Conservation (phyloP, 35 echinoderm and acorn worm genomes). For the Heliocidaris tuberculata region DNA sequence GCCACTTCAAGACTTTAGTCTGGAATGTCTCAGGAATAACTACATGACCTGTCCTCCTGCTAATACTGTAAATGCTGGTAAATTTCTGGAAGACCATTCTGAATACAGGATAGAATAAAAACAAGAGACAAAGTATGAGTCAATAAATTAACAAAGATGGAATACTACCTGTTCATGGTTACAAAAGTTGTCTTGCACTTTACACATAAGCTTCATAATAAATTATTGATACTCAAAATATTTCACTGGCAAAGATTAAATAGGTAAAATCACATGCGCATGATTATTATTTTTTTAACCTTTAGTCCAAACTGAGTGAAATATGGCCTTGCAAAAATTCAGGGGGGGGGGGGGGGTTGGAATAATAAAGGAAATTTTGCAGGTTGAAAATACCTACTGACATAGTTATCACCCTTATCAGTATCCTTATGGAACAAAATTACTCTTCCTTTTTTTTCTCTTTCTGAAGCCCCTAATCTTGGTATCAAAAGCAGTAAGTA, state of each 20-base stretch:
- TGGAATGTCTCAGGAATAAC: slow-evolving; percentile 86
- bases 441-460: too few species aligned
- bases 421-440: too few species aligned
- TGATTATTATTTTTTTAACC: too few species aligned
- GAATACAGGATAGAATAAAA: not conserved
- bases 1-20: slow-evolving; percentile 77
- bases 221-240: not conserved
- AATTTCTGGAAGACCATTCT: slow-evolving; percentile 64
- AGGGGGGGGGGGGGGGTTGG: too few species aligned
- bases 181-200: not conserved
- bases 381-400: too few species aligned
- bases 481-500: too few species aligned
- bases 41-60: slow-evolving; percentile 59
- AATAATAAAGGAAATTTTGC: too few species aligned
- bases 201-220: not conserved
- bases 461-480: too few species aligned
- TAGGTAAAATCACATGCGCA: too few species aligned
- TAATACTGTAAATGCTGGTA: slow-evolving; percentile 62
- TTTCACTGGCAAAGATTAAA: not conserved
- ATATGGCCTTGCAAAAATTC: too few species aligned
- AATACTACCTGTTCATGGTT: not conserved
- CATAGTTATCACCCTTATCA: too few species aligned
- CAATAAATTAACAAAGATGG: not conserved
- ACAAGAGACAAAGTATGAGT: not conserved
- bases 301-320: too few species aligned